Conservation (phyloP, 2,113 vertebrate species). For the Epinephelus fuscoguttatus region DNA sequence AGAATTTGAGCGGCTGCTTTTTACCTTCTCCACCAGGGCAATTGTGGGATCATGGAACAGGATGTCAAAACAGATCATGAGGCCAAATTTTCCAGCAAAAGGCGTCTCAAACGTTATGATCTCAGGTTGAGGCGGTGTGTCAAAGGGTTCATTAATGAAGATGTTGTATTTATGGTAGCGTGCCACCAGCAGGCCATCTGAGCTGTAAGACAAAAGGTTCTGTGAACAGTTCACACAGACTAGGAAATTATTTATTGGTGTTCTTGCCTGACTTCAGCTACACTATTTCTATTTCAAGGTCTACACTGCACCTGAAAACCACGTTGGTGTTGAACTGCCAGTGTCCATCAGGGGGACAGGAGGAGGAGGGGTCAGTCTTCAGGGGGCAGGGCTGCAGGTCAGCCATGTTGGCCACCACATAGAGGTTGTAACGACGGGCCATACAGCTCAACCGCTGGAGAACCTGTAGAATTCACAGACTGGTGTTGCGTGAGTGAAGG, state of each 20-base stretch:
- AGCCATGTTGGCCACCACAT: conserved; percentile 92
- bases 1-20: conserved; percentile 7
- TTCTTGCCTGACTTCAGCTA: neutral
- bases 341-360: conserved; percentile 89
- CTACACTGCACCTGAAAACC: conserved; percentile 79
- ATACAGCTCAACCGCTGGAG: conserved; percentile 93
- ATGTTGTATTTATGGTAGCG: conserved; percentile 94
- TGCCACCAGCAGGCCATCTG: conserved; percentile 86
- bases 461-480: conserved; percentile 81
- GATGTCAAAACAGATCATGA: conserved; percentile 96
- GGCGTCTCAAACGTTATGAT: conserved; percentile 89
- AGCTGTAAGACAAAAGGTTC: conserved; percentile 41
- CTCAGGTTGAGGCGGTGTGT: conserved; percentile 83
- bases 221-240: neutral
- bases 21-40: conserved; percentile 82
- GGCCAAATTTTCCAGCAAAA: conserved; percentile 92
- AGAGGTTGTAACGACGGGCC: conserved; percentile 88
- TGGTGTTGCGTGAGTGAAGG: neutral
- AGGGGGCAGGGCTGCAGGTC: conserved; percentile 87
- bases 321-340: conserved; percentile 97
- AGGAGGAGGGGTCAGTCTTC: conserved; percentile 63
- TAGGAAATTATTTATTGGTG: neutral
- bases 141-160: conserved; percentile 90
- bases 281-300: neutral
- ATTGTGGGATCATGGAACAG: conserved; percentile 90